Evolutionary conservation across 1,140 invertebrate genomes (phyloP).

Genomic region (Homalodisca vitripennis): DNA sequence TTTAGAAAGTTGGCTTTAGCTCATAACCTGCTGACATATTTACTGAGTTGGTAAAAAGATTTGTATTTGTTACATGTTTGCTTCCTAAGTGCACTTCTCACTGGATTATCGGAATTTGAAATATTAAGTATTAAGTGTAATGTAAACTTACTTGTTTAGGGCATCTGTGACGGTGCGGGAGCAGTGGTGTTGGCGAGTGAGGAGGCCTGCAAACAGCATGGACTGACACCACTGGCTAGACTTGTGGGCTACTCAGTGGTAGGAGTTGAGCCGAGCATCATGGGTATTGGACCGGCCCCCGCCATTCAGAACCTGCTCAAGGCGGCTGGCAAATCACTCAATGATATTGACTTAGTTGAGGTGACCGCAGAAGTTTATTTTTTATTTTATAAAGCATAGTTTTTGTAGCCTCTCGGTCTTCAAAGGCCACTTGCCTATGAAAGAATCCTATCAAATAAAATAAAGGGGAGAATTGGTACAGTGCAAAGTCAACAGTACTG

Average conservation of each 20-base stretch:
- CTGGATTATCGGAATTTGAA: no score
- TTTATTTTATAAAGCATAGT: no score
- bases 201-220: constrained; percentile 78
- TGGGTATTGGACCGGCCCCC: constrained; percentile 91
- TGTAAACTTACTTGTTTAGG: constrained; percentile 54
- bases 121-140: background rate
- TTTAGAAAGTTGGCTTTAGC: no score
- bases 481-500: no score
- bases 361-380: no score
- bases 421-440: no score
- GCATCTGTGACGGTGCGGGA: constrained; percentile 94
- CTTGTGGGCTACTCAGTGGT: constrained; percentile 73
- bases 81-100: background rate
- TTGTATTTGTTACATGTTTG: no score
- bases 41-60: no score
- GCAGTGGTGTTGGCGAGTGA: constrained; percentile 89
- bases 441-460: no score
- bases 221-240: constrained; percentile 75
- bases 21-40: no score
- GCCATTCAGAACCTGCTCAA: constrained; percentile 83
- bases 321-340: constrained; percentile 68
- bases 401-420: no score
- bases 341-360: constrained; percentile 92
- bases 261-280: constrained; percentile 83
- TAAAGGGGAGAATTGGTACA: no score